phyloP scores from a whole-genome alignment of 2,113 vertebrate genomes.

The Monopterus albus region DNA sequence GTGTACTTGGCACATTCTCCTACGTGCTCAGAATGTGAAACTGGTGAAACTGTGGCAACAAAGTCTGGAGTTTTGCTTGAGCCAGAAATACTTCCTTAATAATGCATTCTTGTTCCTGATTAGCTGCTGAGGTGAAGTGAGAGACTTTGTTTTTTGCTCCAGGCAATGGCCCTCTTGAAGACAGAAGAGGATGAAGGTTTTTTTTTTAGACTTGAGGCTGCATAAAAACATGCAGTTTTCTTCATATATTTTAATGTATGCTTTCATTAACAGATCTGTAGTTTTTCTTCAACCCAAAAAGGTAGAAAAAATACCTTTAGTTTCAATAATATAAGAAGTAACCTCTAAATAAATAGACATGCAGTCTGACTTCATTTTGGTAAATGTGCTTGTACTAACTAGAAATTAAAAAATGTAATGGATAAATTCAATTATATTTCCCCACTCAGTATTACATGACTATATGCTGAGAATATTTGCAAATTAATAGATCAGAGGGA shows the following conservation, averaged over 20 bases:
- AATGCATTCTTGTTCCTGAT: constrained; percentile 39
- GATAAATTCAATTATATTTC: background rate
- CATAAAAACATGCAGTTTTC: background rate
- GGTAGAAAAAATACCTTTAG: background rate
- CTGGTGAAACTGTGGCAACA: background rate
- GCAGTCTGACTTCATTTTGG: background rate
- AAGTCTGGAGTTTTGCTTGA: constrained; percentile 16
- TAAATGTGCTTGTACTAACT: background rate
- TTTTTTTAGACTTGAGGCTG: background rate
- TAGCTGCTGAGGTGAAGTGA: constrained; percentile 34
- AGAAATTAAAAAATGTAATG: background rate
- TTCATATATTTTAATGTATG: background rate
- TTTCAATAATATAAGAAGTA: background rate
- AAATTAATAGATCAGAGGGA: background rate
- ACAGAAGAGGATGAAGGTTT: background rate
- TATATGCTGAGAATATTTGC: background rate
- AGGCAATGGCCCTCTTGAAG: background rate
- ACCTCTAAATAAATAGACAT: background rate
- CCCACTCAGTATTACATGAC: background rate
- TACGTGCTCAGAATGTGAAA: background rate
- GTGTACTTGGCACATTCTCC: background rate
- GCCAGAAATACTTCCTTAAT: constrained; percentile 36
- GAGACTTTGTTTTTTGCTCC: background rate
- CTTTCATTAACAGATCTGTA: background rate
- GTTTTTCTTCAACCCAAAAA: constrained; percentile 7